These are phyloP conservation scores for Zaprionus davidi DNA, from an alignment of 1,140 invertebrate species.

Conservation along the genomic window DNA sequence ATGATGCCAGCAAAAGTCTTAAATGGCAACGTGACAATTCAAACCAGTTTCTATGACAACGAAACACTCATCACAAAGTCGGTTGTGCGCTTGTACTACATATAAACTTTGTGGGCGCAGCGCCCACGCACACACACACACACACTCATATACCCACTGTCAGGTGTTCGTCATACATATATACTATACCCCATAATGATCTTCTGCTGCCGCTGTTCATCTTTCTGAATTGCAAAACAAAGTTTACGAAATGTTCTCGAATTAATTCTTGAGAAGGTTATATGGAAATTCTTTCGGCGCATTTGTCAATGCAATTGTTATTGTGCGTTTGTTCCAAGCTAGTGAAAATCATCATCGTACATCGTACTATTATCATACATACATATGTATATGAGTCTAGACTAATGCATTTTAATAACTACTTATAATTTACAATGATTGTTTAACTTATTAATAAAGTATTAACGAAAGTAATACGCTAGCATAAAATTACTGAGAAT, in stretches of 20 bases:
- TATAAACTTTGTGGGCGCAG: slow-evolving; percentile 86
- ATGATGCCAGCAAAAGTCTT: slow-evolving; percentile 99
- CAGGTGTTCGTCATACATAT: slow-evolving; percentile 41
- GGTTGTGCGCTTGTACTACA: slow-evolving; percentile 97
- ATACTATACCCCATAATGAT: slow-evolving; percentile 27
- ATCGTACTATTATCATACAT: slow-evolving; percentile 15
- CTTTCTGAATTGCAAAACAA: slow-evolving; percentile 22
- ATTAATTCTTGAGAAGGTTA: slow-evolving; percentile 16
- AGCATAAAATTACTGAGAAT: background rate
- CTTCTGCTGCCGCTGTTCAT: slow-evolving; percentile 27
- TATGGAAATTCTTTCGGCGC: slow-evolving; percentile 36
- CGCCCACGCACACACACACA: slow-evolving; percentile 42
- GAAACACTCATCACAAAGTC: slow-evolving; percentile 97
- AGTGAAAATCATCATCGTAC: slow-evolving; percentile 39
- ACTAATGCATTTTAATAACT: slow-evolving; percentile 74
- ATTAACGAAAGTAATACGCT: slow-evolving; percentile 57
- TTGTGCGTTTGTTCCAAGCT: slow-evolving; percentile 61
- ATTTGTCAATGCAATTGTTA: slow-evolving; percentile 76
- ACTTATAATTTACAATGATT: slow-evolving; percentile 53
- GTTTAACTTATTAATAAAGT: slow-evolving; percentile 68
- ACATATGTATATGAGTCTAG: slow-evolving; percentile 49
- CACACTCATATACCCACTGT: slow-evolving; percentile 20
- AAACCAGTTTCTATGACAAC: slow-evolving; percentile 99
- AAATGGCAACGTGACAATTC: slow-evolving; percentile 99
- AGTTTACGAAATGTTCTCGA: slow-evolving; percentile 26